phyloP scores from a whole-genome alignment of 1,140 invertebrate genomes.

The Eufriesea mexicana region DNA sequence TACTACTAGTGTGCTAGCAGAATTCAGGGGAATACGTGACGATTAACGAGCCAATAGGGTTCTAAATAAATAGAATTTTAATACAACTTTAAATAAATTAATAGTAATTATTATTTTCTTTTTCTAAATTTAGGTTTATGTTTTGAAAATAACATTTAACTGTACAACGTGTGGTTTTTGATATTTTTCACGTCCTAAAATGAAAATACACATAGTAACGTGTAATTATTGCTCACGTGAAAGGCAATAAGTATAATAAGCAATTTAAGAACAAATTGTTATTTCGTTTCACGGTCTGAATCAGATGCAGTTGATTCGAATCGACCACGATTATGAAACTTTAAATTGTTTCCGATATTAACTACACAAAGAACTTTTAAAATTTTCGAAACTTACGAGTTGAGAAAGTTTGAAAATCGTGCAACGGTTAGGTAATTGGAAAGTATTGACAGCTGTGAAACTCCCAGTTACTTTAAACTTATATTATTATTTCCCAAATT shows the following conservation, averaged over 20 bases:
- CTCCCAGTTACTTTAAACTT: neutral
- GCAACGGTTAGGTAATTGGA: constrained; percentile 21
- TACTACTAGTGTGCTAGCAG: neutral
- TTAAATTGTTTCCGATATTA: neutral
- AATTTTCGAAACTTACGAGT: constrained; percentile 20
- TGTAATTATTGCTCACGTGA: too few relatives aligned
- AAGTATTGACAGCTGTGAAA: constrained; percentile 27
- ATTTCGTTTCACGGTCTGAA: neutral
- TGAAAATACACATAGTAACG: too few relatives aligned
- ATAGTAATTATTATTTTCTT: too few relatives aligned
- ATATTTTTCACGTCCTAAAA: too few relatives aligned
- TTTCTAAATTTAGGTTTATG: too few relatives aligned
- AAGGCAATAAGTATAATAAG: too few relatives aligned
- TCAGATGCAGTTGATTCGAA: neutral
- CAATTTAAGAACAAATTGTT: neutral
- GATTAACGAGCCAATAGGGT: too few relatives aligned
- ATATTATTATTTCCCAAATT: neutral
- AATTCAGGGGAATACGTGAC: too few relatives aligned
- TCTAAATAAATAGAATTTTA: too few relatives aligned
- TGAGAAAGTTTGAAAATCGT: constrained; percentile 20
- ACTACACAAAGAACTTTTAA: constrained; percentile 18
- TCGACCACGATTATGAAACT: neutral
- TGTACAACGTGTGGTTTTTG: too few relatives aligned
- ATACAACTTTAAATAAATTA: too few relatives aligned
- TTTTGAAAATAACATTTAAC: too few relatives aligned